Percentiles rank a stretch among this genome's conserved stretches.
phyloP scores from a whole-genome alignment of 2,888 invertebrate species.

The Omphaloscelis lunosa region DNA sequence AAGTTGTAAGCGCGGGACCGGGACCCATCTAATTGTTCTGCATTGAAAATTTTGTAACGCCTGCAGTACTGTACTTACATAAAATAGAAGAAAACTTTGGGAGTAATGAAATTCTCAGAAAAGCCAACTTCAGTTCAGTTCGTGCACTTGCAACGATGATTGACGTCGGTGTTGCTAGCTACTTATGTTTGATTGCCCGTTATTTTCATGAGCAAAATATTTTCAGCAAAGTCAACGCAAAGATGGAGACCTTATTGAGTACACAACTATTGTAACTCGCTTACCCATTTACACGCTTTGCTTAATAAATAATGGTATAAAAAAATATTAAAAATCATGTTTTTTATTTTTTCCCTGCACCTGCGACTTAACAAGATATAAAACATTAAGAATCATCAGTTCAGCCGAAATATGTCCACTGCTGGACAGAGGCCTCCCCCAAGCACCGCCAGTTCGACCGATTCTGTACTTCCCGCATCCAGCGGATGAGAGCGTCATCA shows the following conservation, averaged over 20 bases:
- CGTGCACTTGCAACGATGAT: slow-evolving; percentile 40
- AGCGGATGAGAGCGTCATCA: too few species aligned
- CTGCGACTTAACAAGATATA: too few species aligned
- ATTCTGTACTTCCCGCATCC: too few species aligned
- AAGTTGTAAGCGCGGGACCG: slow-evolving; percentile 64
- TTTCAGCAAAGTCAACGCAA: not conserved
- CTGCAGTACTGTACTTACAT: slow-evolving; percentile 83
- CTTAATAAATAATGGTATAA: too few species aligned
- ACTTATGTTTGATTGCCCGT: slow-evolving; percentile 21
- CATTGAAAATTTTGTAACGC: slow-evolving; percentile 77
- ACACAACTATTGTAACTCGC: too few species aligned
- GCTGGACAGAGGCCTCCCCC: too few species aligned
- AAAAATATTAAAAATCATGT: too few species aligned
- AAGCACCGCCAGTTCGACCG: too few species aligned
- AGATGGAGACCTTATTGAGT: not conserved
- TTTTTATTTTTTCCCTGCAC: too few species aligned
- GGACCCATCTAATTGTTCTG: slow-evolving; percentile 69
- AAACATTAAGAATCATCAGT: too few species aligned
- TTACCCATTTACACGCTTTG: too few species aligned
- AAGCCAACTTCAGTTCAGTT: slow-evolving; percentile 83
- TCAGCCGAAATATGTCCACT: too few species aligned
- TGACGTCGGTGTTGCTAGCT: slow-evolving; percentile 45
- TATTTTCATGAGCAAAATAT: not conserved
- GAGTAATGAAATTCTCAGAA: slow-evolving; percentile 81
- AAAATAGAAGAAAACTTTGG: slow-evolving; percentile 84